Evolutionary conservation across 2,797 vertebrate genomes (phyloP).

Genomic region (Urophycis tenuis): DNA sequence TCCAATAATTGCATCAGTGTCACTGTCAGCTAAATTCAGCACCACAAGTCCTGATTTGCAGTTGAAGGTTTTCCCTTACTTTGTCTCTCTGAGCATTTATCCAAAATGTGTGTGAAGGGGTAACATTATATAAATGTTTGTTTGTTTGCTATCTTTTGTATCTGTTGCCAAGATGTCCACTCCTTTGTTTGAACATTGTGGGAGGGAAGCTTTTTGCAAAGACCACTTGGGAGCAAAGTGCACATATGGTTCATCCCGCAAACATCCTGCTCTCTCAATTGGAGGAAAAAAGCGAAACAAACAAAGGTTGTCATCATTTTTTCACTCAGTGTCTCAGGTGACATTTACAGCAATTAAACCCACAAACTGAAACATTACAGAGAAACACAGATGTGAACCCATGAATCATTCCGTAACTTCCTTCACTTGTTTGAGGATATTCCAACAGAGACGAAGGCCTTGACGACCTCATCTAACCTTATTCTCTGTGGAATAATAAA

Average conservation of each 20-base stretch:
- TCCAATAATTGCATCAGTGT: slow-evolving; percentile 5
- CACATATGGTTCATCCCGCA: slow-evolving; percentile 64
- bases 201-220: slow-evolving; percentile 61
- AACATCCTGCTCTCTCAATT: slow-evolving; percentile 70
- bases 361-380: slow-evolving; percentile 39
- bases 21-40: slow-evolving; percentile 22
- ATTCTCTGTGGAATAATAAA: not conserved
- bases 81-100: slow-evolving; percentile 23
- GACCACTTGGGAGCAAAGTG: slow-evolving; percentile 62
- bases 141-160: not conserved
- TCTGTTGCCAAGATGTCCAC: slow-evolving; percentile 42
- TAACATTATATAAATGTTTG: not conserved
- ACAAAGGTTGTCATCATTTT: slow-evolving; percentile 73
- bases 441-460: slow-evolving; percentile 28
- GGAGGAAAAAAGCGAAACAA: slow-evolving; percentile 62
- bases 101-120: slow-evolving; percentile 31
- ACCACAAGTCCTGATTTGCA: not conserved
- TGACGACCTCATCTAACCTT: not conserved
- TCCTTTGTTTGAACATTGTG: slow-evolving; percentile 64
- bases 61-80: not conserved
- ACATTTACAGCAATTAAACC: slow-evolving; percentile 73
- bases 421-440: slow-evolving; percentile 14
- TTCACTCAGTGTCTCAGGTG: slow-evolving; percentile 69
- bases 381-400: slow-evolving; percentile 36
- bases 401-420: not conserved